Percentiles rank a stretch among this genome's conserved stretches.
phyloP scores from a whole-genome alignment of 2,113 vertebrate genomes.

The Sander lucioperca region DNA sequence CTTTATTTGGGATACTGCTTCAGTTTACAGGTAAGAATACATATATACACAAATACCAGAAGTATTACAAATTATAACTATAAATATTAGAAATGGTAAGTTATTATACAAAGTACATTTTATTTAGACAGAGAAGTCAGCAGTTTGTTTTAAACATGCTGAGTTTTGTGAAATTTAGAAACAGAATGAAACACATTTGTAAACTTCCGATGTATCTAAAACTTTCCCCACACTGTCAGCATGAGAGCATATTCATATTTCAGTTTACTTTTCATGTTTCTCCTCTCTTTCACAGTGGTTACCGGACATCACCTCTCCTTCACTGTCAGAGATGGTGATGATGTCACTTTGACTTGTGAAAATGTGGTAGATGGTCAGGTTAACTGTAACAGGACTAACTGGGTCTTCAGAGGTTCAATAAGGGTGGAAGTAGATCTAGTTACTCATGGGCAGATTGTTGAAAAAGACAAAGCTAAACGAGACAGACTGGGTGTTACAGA shows the following conservation, averaged over 20 bases:
- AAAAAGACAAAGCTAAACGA: neutral
- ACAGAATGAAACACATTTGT: too few relatives aligned
- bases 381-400: too few relatives aligned
- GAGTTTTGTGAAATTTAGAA: too few relatives aligned
- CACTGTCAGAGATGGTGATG: neutral
- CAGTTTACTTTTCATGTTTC: too few relatives aligned
- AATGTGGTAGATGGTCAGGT: neutral
- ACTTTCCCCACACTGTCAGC: too few relatives aligned
- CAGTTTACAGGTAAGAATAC: neutral
- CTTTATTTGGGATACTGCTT: neutral
- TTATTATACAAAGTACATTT: too few relatives aligned
- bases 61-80: neutral
- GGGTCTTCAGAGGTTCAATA: too few relatives aligned
- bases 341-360: neutral
- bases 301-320: neutral
- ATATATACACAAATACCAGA: neutral
- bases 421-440: rapidly evolving
- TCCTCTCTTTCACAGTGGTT: neutral
- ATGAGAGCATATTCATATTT: neutral
- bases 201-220: too few relatives aligned
- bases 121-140: neutral
- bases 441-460: neutral
- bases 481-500: constrained; percentile 20
- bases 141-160: neutral
- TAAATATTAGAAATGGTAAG: too few relatives aligned